phyloP scores from a whole-genome alignment of 1,140 invertebrate genomes.

The Charaxes varanes region DNA sequence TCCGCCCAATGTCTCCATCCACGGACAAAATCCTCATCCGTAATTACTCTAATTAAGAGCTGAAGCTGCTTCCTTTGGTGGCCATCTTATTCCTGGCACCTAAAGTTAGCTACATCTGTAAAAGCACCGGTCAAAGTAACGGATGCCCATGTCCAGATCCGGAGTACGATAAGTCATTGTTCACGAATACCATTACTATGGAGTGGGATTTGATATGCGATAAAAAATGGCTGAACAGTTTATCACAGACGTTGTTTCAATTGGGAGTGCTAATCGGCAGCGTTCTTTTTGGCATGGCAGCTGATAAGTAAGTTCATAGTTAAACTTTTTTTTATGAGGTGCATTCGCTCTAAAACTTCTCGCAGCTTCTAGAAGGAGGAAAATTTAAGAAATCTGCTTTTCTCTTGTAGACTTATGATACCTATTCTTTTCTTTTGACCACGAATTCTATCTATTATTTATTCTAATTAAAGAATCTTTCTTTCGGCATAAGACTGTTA shows the following conservation, averaged over 20 bases:
- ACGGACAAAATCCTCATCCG: too few relatives aligned
- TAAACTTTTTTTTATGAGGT: too few relatives aligned
- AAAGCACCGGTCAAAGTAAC: slow-evolving; percentile 33
- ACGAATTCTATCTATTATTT: too few relatives aligned
- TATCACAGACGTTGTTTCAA: slow-evolving; percentile 77
- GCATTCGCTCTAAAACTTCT: too few relatives aligned
- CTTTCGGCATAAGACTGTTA: too few relatives aligned
- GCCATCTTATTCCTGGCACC: slow-evolving; percentile 79
- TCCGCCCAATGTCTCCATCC: too few relatives aligned
- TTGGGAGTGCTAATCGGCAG: slow-evolving; percentile 63
- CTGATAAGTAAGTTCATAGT: slow-evolving; percentile 51
- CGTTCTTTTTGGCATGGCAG: slow-evolving; percentile 63
- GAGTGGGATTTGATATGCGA: slow-evolving; percentile 86
- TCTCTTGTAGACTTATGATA: not conserved
- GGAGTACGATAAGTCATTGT: slow-evolving; percentile 77
- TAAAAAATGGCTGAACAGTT: slow-evolving; percentile 76
- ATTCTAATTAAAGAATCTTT: too few relatives aligned
- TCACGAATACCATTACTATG: slow-evolving; percentile 80
- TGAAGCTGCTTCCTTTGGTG: slow-evolving; percentile 81
- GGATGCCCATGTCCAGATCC: slow-evolving; percentile 74
- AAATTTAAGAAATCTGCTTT: too few relatives aligned
- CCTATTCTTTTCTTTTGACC: not conserved
- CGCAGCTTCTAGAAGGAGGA: not conserved
- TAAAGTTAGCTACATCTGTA: slow-evolving; percentile 67
- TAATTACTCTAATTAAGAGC: too few relatives aligned